A percentile compares a stretch with the other conserved stretches of the same genome.
These are phyloP conservation scores for Daphoenositta chrysoptera DNA, from an alignment of 2,113 vertebrate genomes.

Conservation along the genomic window DNA sequence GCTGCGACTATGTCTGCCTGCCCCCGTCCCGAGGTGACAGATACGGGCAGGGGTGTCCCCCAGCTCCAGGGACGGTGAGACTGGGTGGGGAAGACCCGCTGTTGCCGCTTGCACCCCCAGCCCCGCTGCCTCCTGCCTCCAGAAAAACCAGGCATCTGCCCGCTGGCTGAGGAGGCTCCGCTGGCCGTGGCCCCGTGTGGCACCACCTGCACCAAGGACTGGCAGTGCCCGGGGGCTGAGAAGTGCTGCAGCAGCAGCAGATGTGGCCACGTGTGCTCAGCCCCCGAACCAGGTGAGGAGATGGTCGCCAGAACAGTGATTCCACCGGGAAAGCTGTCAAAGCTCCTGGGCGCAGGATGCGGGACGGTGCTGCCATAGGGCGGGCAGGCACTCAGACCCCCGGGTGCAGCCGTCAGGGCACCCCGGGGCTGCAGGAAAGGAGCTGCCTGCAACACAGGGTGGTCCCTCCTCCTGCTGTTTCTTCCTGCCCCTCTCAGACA, in stretches of 20 bases:
- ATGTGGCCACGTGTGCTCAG: neutral
- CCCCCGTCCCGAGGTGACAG: neutral
- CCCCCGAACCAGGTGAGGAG: neutral
- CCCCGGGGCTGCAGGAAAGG: neutral
- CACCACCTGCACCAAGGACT: neutral
- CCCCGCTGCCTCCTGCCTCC: neutral
- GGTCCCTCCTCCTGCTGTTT: neutral
- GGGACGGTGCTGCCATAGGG: rapidly evolving
- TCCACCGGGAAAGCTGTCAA: rapidly evolving
- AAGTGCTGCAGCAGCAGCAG: slow-evolving; percentile 27
- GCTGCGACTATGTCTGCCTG: neutral
- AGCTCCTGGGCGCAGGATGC: neutral
- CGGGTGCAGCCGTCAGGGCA: rapidly evolving
- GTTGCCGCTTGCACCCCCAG: rapidly evolving
- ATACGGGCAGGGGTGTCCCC: neutral
- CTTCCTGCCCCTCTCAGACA: neutral
- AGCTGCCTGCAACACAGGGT: neutral
- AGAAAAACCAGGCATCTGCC: slow-evolving; percentile 47
- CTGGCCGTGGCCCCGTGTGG: rapidly evolving
- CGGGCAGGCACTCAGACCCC: neutral
- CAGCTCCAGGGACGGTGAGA: neutral
- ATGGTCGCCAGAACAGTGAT: rapidly evolving
- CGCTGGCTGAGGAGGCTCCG: neutral
- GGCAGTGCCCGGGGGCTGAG: neutral
- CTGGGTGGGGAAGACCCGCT: neutral